phyloP scores from a whole-genome alignment of 1,140 invertebrate species.

The Hormaphis cornu region DNA sequence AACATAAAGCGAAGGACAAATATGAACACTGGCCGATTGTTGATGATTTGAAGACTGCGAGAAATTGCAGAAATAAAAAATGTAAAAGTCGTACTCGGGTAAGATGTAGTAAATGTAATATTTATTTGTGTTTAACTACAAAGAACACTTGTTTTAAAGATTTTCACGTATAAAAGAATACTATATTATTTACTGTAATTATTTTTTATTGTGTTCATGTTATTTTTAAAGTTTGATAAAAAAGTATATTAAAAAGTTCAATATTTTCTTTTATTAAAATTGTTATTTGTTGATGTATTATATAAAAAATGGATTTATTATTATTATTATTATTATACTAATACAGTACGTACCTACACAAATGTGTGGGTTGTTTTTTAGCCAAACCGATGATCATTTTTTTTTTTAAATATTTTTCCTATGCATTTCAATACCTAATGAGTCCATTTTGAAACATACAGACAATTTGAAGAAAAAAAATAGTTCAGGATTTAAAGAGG shows the following conservation, averaged over 20 bases:
- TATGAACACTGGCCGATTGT: background rate
- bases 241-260: too few species aligned
- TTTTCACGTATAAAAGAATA: background rate
- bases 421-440: background rate
- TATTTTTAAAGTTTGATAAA: too few species aligned
- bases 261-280: too few species aligned
- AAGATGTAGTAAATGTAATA: too few species aligned
- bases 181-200: too few species aligned
- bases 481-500: background rate
- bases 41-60: background rate
- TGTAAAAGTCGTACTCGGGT: constrained; percentile 8
- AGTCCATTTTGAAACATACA: background rate
- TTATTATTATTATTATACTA: too few species aligned
- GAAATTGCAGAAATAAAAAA: background rate
- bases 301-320: too few species aligned
- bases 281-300: too few species aligned
- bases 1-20: background rate
- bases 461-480: background rate
- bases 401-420: background rate
- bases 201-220: too few species aligned
- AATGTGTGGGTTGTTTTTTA: too few species aligned
- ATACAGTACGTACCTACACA: too few species aligned
- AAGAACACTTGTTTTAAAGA: background rate
- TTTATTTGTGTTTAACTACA: too few species aligned
- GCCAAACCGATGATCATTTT: background rate